These are phyloP conservation scores for Acleris laterana DNA, from an alignment of 2,888 invertebrate genomes.

Conservation along the genomic window DNA sequence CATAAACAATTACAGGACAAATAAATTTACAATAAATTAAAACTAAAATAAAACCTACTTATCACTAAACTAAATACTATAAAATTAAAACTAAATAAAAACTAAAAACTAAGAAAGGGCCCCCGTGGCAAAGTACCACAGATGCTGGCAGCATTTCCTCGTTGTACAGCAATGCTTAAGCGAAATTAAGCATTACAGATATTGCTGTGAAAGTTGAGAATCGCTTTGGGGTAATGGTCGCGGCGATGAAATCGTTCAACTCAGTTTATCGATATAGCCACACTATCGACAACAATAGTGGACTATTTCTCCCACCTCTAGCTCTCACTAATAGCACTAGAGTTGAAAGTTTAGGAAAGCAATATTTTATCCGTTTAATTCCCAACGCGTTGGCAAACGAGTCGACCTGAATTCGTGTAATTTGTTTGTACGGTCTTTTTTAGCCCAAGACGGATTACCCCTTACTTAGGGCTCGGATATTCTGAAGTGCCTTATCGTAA, in stretches of 20 bases:
- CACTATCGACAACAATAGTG: slow-evolving; percentile 3
- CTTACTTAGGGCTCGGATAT: slow-evolving; percentile 30
- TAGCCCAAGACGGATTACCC: slow-evolving; percentile 34
- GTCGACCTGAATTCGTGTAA: slow-evolving; percentile 30
- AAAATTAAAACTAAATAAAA: no score
- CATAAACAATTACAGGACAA: no score
- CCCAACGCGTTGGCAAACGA: slow-evolving; percentile 28
- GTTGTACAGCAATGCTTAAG: no score
- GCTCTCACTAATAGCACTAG: slow-evolving; percentile 35
- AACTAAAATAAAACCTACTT: no score
- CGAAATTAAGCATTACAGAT: no score
- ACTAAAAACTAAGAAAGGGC: no score
- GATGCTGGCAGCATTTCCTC: no score
- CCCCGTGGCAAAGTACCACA: no score
- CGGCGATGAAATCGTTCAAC: not conserved
- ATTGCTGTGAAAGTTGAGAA: no score
- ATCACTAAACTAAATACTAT: no score
- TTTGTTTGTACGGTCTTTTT: slow-evolving; percentile 30
- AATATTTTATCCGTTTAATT: slow-evolving; percentile 40
- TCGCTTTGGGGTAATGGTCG: no score
- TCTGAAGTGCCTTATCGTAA: slow-evolving; percentile 34
- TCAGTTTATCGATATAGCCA: not conserved
- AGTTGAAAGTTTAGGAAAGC: slow-evolving; percentile 42
- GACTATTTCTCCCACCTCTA: slow-evolving; percentile 8
- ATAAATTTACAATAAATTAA: no score